phyloP scores from a whole-genome alignment of 2,113 vertebrate species.

The Himantopus leucocephalus region DNA sequence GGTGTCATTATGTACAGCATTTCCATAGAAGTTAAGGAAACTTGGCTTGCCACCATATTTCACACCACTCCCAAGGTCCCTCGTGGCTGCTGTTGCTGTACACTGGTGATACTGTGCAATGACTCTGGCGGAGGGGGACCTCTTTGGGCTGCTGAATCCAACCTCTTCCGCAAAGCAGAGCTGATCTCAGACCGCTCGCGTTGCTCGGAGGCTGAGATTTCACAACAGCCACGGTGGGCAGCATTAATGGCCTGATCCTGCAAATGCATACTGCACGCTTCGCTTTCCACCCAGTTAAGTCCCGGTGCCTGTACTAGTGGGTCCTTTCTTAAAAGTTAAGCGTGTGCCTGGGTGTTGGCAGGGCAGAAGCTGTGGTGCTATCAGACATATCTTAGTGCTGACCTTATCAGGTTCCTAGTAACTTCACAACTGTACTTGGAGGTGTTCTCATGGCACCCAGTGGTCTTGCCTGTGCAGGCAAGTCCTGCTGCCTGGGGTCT shows the following conservation, averaged over 20 bases:
- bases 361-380: not conserved
- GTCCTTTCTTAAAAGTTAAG: not conserved
- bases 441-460: not conserved
- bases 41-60: fast-evolving
- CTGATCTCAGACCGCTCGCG: fast-evolving
- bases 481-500: not conserved
- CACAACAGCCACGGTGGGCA: fast-evolving
- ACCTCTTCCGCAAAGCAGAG: not conserved
- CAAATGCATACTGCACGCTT: not conserved
- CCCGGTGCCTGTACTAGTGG: fast-evolving
- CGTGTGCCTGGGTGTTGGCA: not conserved
- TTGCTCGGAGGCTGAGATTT: not conserved
- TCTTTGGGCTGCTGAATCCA: not conserved
- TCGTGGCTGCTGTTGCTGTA: not conserved
- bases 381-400: not conserved
- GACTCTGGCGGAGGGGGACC: not conserved
- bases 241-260: not conserved
- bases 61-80: fast-evolving
- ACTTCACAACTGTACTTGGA: not conserved
- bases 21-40: not conserved
- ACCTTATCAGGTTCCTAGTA: not conserved
- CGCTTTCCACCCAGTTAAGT: not conserved
- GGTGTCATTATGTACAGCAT: not conserved
- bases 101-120: not conserved
- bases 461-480: not conserved